Conservation (phyloP, 2,113 vertebrate genomes). For the Eolophus roseicapilla region DNA sequence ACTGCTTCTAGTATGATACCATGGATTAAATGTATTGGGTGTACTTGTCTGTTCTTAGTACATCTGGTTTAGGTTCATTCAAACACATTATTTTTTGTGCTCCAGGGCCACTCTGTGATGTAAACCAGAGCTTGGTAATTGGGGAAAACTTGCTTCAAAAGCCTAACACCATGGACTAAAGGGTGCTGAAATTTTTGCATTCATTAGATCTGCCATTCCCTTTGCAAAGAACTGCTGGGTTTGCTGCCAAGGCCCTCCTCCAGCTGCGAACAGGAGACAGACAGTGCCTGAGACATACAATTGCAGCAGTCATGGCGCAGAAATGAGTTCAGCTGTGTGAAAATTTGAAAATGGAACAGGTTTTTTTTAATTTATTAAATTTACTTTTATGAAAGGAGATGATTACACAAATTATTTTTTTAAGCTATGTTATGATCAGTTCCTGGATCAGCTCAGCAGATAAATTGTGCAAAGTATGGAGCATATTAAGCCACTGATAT, state of each 20-base stretch:
- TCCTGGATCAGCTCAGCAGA: background rate
- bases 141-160: background rate
- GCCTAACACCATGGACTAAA: background rate
- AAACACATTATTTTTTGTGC: background rate
- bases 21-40: too few species aligned
- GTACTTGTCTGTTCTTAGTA: background rate
- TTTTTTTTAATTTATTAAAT: background rate
- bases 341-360: background rate
- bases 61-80: background rate
- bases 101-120: background rate
- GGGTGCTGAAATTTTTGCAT: background rate
- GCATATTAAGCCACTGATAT: background rate
- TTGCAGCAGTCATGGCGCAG: slow-evolving; percentile 10
- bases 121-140: background rate
- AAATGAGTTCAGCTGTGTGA: background rate
- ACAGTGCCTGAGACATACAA: slow-evolving; percentile 9
- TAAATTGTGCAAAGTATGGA: background rate
- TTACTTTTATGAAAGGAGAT: background rate
- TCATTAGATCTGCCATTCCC: background rate
- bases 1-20: background rate
- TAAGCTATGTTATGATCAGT: rapidly evolving
- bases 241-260: slow-evolving; percentile 47
- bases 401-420: background rate
- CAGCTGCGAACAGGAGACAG: background rate
- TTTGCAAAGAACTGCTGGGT: background rate